Evolutionary conservation across 2,113 vertebrate species (phyloP), one percentile per base, ranked within the genome.

Genomic region (Ceyx melanurus): DNA sequence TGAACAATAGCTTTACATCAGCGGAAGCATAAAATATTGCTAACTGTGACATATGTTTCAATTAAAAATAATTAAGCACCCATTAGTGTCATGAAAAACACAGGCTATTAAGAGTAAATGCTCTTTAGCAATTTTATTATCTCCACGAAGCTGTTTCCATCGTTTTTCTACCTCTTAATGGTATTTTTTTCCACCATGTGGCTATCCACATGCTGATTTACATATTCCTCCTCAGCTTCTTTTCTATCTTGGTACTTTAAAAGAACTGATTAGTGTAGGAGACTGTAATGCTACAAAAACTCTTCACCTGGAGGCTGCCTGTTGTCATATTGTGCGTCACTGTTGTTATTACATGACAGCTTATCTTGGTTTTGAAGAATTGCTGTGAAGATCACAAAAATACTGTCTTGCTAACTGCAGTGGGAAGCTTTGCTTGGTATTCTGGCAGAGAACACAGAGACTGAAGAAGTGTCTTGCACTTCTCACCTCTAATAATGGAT

Each of bases 1-100:
- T 86, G 67, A 96, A 96, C 88, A 96, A 95, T 93, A 89, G 86
- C 86, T 83, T 84, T 78, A 95, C 82, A 93, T 92, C 78, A 91
- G 68, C 43, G 2, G 94, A 95, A 95, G 54, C 64, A 94, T 65
- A 94, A 94, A 75, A 90, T 83, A 84, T 23, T 79, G 58, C 76
- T 72, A 81, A 73, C 61, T 65, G 75, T 85, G 57, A 89, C 72
- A 73, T 74, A 86, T 10, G 56, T 90, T 94, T 93, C 57, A 89
- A 65, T 89, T 74, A 93, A 75, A 95, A 95, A 58, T 86, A 94
- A 93, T 83, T 81, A 77, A 75, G 67, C 53, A 70, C 67, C 45
- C 23, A 1, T 93, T 74, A 93, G 74, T 62, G 71, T 42, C 22
- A 35, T 26, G 43, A 90, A 78, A 86, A 85, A 79, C 60, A 70